Evolutionary conservation across 2,888 invertebrate species (phyloP), one percentile per base, ranked within the genome.

Genomic region (Acholoe squamosa): DNA sequence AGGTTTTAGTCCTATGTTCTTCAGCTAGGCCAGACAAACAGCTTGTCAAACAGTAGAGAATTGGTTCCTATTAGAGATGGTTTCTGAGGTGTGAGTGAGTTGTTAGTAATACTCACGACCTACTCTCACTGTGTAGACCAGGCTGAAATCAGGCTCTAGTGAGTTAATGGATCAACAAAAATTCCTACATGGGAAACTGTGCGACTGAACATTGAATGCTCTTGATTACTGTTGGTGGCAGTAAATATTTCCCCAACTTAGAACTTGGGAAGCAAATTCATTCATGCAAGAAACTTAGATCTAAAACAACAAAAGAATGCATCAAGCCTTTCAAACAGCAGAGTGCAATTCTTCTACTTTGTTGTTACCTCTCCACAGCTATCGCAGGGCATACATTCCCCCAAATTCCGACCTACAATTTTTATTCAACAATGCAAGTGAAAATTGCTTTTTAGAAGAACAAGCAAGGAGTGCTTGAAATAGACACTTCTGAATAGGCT

Each of bases 351-450:
- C 31, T 19, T 76, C 28, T 25, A 76, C 28, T 76, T 76, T 43
- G 16, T 28, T 5, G 33, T 80, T 80, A 80, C 80, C 80, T 80
- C 80, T 80, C 34, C 25, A 19, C 43, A 33, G 80, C 80, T 80
- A 80, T 80, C 43, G 80, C 10, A 22, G 80, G 34, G 43, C 33
- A 80, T 33, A 80, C 80, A 80, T 80, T 33, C 34, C 25, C 80
- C 80, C 80, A 80, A 80, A n/a, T 80, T 80, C 80, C 43, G 80
- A 80, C 80, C 80, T 80, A 80, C 0, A 80, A 80, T 25, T 34
- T 19, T 3, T 80, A 33, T 1, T 76, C 76, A 76, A 31, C 31
- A 16, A 76, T 61, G 61, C 61, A 14, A 61, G 61, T 61, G n/a
- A 61, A 61, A 61, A 61, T 7, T 61, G 61, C 5, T 61, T 61